Evolutionary conservation across 2,888 invertebrate species (phyloP), one percentile per base, ranked within the genome.

Genomic region (Stegana nigrithorax): DNA sequence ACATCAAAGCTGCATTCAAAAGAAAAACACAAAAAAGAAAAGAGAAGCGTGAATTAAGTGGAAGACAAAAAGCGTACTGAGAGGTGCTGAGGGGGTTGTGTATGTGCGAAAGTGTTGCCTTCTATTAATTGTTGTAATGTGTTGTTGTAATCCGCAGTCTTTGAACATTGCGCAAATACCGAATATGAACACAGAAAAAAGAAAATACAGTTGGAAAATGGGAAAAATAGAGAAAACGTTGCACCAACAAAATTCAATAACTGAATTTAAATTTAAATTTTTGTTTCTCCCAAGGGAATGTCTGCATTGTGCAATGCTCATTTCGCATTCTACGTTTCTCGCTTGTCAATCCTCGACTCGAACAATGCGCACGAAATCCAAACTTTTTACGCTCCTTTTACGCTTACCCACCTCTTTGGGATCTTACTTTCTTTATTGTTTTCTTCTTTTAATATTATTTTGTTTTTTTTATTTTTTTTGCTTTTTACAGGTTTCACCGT

Each of bases 181-280:
- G n/a, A n/a, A n/a, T n/a, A n/a, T n/a, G n/a, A n/a, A n/a, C n/a
- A 12, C 7, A 44, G 17, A 17, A 44, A 39, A n/a, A n/a, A n/a
- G n/a, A n/a, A n/a, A n/a, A n/a, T n/a, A n/a, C n/a, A n/a, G n/a
- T n/a, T n/a, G n/a, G n/a, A n/a, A n/a, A n/a, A n/a, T n/a, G n/a
- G n/a, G n/a, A n/a, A n/a, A n/a, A n/a, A n/a, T n/a, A n/a, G n/a
- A n/a, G n/a, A n/a, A n/a, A n/a, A n/a, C n/a, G n/a, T n/a, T n/a
- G n/a, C n/a, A n/a, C 39, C 4, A 17, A 39, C 17, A 55, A 36
- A 32, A 10, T 32, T 36, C 36, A 36, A 55, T 55, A 36, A 55
- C 32, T 36, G 21, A 55, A 55, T 55, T 55, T 55, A 36, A 36
- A 36, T 55, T 55, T 55, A 21, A 55, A 55, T 36, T 55, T 55